These are phyloP conservation scores for Noctilio leporinus DNA, from an alignment of 2,113 vertebrate genomes.

Conservation along the genomic window DNA sequence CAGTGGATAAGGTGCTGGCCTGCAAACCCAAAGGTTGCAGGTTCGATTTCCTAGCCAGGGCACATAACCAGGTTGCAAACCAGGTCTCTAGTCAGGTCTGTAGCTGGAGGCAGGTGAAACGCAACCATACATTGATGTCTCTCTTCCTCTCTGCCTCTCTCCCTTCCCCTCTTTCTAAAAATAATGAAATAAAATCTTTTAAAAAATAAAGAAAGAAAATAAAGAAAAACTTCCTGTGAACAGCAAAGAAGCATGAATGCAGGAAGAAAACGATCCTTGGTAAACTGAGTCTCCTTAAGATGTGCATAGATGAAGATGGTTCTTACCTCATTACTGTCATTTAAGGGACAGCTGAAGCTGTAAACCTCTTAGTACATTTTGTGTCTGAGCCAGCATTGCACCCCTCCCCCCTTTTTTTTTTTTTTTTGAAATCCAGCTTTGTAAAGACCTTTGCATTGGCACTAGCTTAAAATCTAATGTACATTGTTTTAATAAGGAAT, in stretches of 20 bases:
- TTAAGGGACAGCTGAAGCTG: background rate
- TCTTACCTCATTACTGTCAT: background rate
- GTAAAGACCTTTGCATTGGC: background rate
- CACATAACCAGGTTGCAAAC: too few relatives aligned
- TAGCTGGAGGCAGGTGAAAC: too few relatives aligned
- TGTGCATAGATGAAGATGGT: background rate
- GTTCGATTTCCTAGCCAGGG: too few relatives aligned
- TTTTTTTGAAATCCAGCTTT: background rate
- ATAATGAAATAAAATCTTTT: too few relatives aligned
- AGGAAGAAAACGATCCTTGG: slow-evolving; percentile 9
- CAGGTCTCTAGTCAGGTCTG: too few relatives aligned
- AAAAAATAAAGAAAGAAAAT: too few relatives aligned
- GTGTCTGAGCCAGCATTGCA: background rate
- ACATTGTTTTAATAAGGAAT: background rate
- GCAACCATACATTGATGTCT: too few relatives aligned
- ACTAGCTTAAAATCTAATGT: background rate
- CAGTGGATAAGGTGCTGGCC: too few relatives aligned
- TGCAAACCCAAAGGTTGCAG: too few relatives aligned
- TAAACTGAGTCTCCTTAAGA: slow-evolving; percentile 20
- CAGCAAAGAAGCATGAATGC: background rate
- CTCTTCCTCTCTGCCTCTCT: too few relatives aligned
- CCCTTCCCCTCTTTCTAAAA: too few relatives aligned
- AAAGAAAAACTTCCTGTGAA: background rate
- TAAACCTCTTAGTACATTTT: background rate
- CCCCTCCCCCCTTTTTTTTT: too few relatives aligned